Conservation (phyloP, 2,888 invertebrate genomes). For the Troides aeacus region DNA sequence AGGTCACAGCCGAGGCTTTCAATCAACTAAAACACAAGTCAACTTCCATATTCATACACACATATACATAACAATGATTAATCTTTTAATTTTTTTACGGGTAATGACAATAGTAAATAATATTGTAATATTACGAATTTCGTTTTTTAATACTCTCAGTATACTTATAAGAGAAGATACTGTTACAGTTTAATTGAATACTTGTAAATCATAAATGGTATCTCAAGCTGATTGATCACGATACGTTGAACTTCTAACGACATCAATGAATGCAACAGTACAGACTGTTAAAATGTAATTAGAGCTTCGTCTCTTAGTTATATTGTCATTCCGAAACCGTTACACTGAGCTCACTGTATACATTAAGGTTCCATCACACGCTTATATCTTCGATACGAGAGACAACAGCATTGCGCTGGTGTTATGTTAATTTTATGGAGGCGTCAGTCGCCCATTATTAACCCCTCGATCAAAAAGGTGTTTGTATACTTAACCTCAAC, state of each 20-base stretch:
- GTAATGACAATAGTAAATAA: background rate
- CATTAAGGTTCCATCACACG: background rate
- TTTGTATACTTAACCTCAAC: too few species aligned
- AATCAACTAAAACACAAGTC: background rate
- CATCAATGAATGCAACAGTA: too few species aligned
- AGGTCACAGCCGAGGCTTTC: background rate
- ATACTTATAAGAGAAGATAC: too few species aligned
- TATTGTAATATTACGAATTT: background rate
- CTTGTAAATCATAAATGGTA: too few species aligned
- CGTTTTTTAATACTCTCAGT: background rate
- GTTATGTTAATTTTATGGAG: constrained; percentile 41
- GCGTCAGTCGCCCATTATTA: background rate
- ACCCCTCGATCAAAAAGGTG: background rate
- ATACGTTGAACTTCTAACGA: too few species aligned
- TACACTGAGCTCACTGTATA: background rate
- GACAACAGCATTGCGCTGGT: constrained; percentile 20
- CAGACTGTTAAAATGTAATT: background rate
- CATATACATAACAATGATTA: too few species aligned
- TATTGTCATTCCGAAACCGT: background rate
- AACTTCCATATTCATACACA: background rate
- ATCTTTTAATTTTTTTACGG: background rate
- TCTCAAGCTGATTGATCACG: too few species aligned
- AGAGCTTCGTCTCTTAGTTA: background rate
- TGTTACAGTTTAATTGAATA: too few species aligned
- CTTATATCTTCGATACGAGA: constrained; percentile 31